Evolutionary conservation across 2,888 invertebrate genomes (phyloP).

Genomic region (Pharmacophagus antenor): DNA sequence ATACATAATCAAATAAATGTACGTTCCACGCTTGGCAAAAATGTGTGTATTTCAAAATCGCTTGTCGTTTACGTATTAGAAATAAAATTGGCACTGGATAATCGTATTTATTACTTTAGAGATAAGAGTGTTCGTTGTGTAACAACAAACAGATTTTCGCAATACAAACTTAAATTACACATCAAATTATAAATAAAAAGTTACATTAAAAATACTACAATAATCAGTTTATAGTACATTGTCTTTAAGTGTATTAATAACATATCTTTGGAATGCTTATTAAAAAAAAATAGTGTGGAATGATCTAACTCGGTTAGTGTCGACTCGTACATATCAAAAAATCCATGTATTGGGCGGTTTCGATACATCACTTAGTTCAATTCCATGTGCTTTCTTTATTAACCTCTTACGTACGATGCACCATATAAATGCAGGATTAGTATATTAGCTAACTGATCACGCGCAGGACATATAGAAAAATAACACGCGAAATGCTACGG

Average conservation of each 20-base stretch:
- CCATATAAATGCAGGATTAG: no score
- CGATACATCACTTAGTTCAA: slow-evolving; percentile 7
- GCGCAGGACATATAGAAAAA: no score
- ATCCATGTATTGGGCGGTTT: neutral
- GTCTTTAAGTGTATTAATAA: slow-evolving; percentile 47
- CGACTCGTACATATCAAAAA: neutral
- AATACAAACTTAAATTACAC: neutral
- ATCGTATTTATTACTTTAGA: neutral
- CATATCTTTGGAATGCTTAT: slow-evolving; percentile 72
- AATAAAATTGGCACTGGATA: neutral
- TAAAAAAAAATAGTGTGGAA: slow-evolving; percentile 38
- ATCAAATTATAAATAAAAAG: neutral
- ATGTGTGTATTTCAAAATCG: no score
- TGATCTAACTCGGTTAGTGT: slow-evolving; percentile 28
- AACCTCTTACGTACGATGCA: neutral
- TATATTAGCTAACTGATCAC: no score
- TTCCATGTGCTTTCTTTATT: slow-evolving; percentile 16
- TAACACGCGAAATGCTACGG: no score
- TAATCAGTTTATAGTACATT: slow-evolving; percentile 45
- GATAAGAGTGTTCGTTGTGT: slow-evolving; percentile 8
- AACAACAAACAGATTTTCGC: neutral
- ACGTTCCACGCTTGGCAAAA: no score
- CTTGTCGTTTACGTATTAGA: neutral
- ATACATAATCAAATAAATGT: no score
- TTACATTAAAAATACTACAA: slow-evolving; percentile 11